Conservation (phyloP, 1,140 invertebrate genomes). For the Apis laboriosa region DNA sequence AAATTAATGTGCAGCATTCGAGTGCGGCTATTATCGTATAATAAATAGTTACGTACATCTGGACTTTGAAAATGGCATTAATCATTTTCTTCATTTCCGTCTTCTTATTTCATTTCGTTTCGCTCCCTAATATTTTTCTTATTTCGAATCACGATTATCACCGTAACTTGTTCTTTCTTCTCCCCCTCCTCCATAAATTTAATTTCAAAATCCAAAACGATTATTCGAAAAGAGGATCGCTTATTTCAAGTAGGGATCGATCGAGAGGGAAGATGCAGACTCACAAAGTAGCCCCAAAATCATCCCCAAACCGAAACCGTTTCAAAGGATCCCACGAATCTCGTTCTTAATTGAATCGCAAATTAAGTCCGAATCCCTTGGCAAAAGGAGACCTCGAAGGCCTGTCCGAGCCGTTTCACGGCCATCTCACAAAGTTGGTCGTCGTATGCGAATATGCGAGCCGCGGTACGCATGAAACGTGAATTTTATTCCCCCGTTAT, state of each 20-base stretch:
- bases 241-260: neutral
- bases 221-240: neutral
- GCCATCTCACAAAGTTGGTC: neutral
- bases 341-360: slow-evolving; percentile 34
- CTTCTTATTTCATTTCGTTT: no score
- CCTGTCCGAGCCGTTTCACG: neutral
- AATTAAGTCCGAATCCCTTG: neutral
- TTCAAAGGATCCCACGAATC: neutral
- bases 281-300: neutral
- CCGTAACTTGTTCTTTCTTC: no score
- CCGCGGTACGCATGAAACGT: slow-evolving; percentile 6
- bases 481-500: slow-evolving; percentile 21
- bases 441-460: neutral
- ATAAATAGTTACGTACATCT: slow-evolving; percentile 67
- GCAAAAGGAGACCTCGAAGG: neutral
- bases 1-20: slow-evolving; percentile 67
- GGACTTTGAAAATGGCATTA: slow-evolving; percentile 33
- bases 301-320: neutral
- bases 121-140: no score
- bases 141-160: no score
- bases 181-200: no score
- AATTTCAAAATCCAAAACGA: no score
- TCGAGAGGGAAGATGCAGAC: no score
- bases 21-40: slow-evolving; percentile 67
- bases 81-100: neutral